Percentiles rank a stretch among this genome's conserved stretches.
Evolutionary conservation across 1,140 invertebrate genomes (phyloP).

Genomic region (Papilio dardanus): DNA sequence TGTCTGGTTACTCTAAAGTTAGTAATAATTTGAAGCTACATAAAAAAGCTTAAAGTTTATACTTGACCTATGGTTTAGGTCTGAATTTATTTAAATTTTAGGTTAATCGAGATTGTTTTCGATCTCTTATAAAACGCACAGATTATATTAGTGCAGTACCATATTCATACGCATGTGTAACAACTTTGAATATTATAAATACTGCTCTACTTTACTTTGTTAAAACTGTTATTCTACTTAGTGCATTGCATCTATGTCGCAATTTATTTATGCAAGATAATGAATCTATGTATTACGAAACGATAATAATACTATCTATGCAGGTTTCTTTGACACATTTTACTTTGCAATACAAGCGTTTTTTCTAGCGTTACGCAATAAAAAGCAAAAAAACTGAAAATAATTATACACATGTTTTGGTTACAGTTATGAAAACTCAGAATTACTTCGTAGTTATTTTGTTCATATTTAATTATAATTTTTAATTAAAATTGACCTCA

Average conservation of each 20-base stretch:
- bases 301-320: neutral
- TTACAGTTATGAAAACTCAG: neutral
- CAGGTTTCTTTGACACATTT: neutral
- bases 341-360: neutral
- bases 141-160: neutral
- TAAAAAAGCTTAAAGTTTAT: too few relatives aligned
- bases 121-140: too few relatives aligned
- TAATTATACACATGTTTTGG: neutral
- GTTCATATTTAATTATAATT: neutral
- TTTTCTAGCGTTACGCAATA: neutral
- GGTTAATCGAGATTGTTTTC: too few relatives aligned
- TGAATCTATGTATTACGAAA: conserved; percentile 33
- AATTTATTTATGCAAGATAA: conserved; percentile 37
- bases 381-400: neutral
- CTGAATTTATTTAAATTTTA: too few relatives aligned
- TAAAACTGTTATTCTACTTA: conserved; percentile 37
- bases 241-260: conserved; percentile 29
- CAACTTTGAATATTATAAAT: conserved; percentile 28
- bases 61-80: too few relatives aligned
- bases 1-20: too few relatives aligned
- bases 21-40: too few relatives aligned
- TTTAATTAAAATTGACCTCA: neutral
- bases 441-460: neutral
- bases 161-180: conserved; percentile 12
- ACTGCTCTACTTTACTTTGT: conserved; percentile 32